These are phyloP conservation scores for Hemicrepidius hirtus DNA, from an alignment of 2,888 invertebrate species.

Conservation along the genomic window DNA sequence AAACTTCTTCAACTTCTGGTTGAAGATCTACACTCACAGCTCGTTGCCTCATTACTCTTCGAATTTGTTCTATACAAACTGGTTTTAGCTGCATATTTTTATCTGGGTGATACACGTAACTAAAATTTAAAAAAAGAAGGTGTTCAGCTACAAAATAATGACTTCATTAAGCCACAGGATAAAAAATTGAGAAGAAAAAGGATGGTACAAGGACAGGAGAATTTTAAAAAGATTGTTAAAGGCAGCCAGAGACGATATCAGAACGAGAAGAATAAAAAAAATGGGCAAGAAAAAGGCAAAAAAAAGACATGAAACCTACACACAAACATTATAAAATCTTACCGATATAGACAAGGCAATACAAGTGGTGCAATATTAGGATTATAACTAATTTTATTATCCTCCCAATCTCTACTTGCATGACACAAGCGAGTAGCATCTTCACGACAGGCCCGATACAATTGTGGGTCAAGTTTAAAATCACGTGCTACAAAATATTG, in stretches of 20 bases:
- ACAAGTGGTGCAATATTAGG: slow-evolving; percentile 89
- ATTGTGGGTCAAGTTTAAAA: slow-evolving; percentile 91
- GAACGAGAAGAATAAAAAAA: no score
- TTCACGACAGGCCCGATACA: slow-evolving; percentile 90
- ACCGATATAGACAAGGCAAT: slow-evolving; percentile 91
- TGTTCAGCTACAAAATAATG: no score
- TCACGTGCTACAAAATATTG: slow-evolving; percentile 98
- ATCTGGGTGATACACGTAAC: slow-evolving; percentile 76
- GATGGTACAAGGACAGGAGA: no score
- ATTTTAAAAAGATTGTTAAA: no score
- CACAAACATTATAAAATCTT: slow-evolving; percentile 54
- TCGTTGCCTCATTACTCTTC: slow-evolving; percentile 93
- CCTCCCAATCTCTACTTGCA: slow-evolving; percentile 85
- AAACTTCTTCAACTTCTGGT: slow-evolving; percentile 94
- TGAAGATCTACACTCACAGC: slow-evolving; percentile 94
- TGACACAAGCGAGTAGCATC: slow-evolving; percentile 91
- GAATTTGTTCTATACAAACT: slow-evolving; percentile 85
- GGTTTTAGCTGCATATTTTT: slow-evolving; percentile 73
- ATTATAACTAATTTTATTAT: slow-evolving; percentile 76
- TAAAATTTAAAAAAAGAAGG: slow-evolving; percentile 66
- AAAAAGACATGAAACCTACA: no score
- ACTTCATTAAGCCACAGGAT: no score
- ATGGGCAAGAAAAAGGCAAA: no score
- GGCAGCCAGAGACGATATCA: no score
- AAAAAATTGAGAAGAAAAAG: no score